A percentile compares a stretch with the other conserved stretches of the same genome.
Evolutionary conservation across 1,140 invertebrate species (phyloP).

Genomic region (Drosophila setifemur): DNA sequence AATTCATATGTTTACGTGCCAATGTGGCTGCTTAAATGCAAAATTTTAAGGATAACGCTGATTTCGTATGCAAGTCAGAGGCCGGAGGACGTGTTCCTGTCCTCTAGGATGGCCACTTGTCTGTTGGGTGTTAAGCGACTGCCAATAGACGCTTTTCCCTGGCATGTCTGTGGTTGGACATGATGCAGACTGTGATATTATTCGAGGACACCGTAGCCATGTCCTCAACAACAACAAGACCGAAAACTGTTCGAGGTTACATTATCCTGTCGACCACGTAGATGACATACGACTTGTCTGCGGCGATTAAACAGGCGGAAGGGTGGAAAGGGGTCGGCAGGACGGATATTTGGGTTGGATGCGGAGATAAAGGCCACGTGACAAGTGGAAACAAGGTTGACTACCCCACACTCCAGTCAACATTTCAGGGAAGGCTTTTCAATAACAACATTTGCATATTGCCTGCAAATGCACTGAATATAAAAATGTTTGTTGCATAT

Average conservation of each 20-base stretch:
- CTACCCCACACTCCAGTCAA: slow-evolving; percentile 18
- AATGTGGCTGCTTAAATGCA: too few species aligned
- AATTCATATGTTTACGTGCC: too few species aligned
- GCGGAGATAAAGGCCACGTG: slow-evolving; percentile 11
- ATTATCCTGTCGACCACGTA: slow-evolving; percentile 43
- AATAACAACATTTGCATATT: slow-evolving; percentile 56
- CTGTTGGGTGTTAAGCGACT: slow-evolving; percentile 37
- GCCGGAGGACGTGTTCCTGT: slow-evolving; percentile 30
- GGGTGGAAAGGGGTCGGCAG: neutral
- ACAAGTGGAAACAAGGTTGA: slow-evolving; percentile 24
- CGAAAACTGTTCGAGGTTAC: slow-evolving; percentile 27
- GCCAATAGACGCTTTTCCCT: slow-evolving; percentile 6
- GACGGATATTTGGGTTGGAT: too few species aligned
- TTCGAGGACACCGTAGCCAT: slow-evolving; percentile 20
- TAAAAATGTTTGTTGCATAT: too few species aligned
- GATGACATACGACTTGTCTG: slow-evolving; percentile 64
- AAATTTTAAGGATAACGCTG: neutral
- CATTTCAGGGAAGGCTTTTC: slow-evolving; percentile 43
- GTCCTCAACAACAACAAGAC: slow-evolving; percentile 17
- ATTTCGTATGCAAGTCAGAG: slow-evolving; percentile 59
- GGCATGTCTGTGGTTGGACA: neutral
- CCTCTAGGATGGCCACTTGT: slow-evolving; percentile 16
- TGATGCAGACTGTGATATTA: slow-evolving; percentile 5
- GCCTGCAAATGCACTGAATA: neutral
- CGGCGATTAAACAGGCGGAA: slow-evolving; percentile 54